Percentiles rank a stretch among this genome's conserved stretches.
Conservation (phyloP, 2,888 invertebrate genomes). For the Frankliniella fusca region DNA sequence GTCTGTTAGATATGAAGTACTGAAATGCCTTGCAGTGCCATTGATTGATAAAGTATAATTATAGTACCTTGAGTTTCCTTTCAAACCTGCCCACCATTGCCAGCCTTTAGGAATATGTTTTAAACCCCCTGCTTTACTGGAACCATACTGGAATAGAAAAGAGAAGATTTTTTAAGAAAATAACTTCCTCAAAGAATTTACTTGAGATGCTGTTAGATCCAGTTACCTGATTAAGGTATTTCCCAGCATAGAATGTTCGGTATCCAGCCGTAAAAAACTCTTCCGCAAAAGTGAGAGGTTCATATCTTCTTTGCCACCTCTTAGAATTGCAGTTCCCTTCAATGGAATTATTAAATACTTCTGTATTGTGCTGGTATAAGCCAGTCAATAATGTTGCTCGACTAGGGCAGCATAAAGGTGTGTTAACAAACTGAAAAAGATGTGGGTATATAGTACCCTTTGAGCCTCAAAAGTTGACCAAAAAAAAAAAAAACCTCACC, state of each 20-base stretch:
- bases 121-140: constrained; percentile 56
- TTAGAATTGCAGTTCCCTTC: constrained; percentile 70
- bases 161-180: constrained; percentile 29
- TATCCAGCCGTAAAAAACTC: constrained; percentile 63
- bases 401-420: constrained; percentile 87
- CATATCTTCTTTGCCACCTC: constrained; percentile 62
- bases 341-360: constrained; percentile 71
- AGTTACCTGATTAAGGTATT: constrained; percentile 82
- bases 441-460: not conserved
- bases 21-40: constrained; percentile 60
- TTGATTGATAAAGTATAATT: constrained; percentile 82
- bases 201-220: not conserved
- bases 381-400: constrained; percentile 83
- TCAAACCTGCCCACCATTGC: constrained; percentile 80
- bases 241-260: constrained; percentile 85
- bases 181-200: not conserved
- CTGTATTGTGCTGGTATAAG: constrained; percentile 76
- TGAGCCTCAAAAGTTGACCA: constrained; percentile 25
- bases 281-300: constrained; percentile 64
- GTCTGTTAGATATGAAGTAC: constrained; percentile 75
- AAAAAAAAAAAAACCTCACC: constrained; percentile 48
- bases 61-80: constrained; percentile 91
- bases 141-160: constrained; percentile 58
- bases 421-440: constrained; percentile 65
- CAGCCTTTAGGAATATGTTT: constrained; percentile 75